Evolutionary conservation across 2,888 invertebrate genomes (phyloP).

Genomic region (Drosophila maculinotata): DNA sequence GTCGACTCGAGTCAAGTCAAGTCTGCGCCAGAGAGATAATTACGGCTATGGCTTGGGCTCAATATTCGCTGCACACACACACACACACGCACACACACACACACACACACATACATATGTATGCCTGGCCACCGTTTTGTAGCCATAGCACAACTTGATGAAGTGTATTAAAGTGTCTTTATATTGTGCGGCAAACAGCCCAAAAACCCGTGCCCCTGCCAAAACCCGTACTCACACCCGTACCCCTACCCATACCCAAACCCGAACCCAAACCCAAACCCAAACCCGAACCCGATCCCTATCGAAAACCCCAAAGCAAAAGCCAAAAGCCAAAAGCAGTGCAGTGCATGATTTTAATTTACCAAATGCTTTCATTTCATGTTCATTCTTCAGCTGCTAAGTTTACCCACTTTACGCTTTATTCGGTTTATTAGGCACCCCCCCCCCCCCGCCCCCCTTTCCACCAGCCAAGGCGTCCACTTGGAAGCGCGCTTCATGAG

Average conservation of each 20-base stretch:
- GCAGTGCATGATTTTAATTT: slow-evolving; percentile 37
- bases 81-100: background rate
- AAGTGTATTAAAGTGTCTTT: slow-evolving; percentile 82
- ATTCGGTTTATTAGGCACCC: slow-evolving; percentile 28
- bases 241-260: slow-evolving; percentile 7
- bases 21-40: slow-evolving; percentile 69
- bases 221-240: slow-evolving; percentile 9
- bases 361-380: slow-evolving; percentile 48
- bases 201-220: too few species aligned
- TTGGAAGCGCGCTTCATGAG: slow-evolving; percentile 25
- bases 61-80: slow-evolving; percentile 9
- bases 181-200: slow-evolving; percentile 68
- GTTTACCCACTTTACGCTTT: too few species aligned
- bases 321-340: slow-evolving; percentile 2
- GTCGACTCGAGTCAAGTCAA: slow-evolving; percentile 40
- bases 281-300: background rate
- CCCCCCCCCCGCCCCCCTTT: background rate
- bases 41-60: slow-evolving; percentile 47
- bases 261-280: slow-evolving; percentile 6
- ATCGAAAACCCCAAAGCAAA: background rate
- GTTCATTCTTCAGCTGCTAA: slow-evolving; percentile 7
- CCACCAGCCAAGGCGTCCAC: background rate
- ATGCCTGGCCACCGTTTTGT: slow-evolving; percentile 40
- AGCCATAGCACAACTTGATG: slow-evolving; percentile 69
- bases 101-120: slow-evolving; percentile 1